Evolutionary conservation across 2,888 invertebrate genomes (phyloP).

Genomic region (Chrysomela aeneicollis): DNA sequence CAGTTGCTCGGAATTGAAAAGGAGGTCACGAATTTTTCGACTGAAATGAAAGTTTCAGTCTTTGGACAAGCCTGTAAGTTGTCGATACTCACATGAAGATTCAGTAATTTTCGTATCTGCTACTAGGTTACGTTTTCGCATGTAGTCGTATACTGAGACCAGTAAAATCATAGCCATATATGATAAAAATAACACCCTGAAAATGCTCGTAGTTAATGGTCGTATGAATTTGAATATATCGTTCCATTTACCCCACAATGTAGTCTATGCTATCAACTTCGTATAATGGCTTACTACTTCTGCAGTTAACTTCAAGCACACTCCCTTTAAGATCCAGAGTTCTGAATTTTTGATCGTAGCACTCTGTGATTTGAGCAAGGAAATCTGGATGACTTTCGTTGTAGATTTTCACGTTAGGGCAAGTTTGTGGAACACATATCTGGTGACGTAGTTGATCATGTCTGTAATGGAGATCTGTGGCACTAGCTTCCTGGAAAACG

Average conservation of each 20-base stretch:
- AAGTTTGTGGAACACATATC: conserved; percentile 42
- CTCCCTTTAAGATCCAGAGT: conserved; percentile 35
- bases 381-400: conserved; percentile 35
- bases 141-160: conserved; percentile 23
- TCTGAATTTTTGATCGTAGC: conserved; percentile 38
- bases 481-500: conserved; percentile 34
- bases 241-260: conserved; percentile 37
- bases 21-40: conserved; percentile 35
- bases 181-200: conserved; percentile 30
- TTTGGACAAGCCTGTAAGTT: neutral
- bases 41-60: conserved; percentile 19
- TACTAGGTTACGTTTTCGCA: conserved; percentile 11
- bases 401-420: conserved; percentile 34
- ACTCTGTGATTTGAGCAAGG: conserved; percentile 27
- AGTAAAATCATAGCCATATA: conserved; percentile 22
- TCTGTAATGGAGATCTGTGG: conserved; percentile 35
- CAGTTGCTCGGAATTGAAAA: conserved; percentile 47
- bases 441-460: conserved; percentile 41
- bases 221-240: neutral
- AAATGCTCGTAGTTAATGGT: conserved; percentile 14
- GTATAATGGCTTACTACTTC: conserved; percentile 31
- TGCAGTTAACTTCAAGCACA: conserved; percentile 32
- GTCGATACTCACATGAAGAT: neutral
- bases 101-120: neutral
- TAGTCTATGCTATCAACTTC: conserved; percentile 39